Percentiles rank a stretch among this genome's conserved stretches.
These are phyloP conservation scores for Laterallus jamaicensis DNA, from an alignment of 2,113 vertebrate genomes.

Conservation along the genomic window DNA sequence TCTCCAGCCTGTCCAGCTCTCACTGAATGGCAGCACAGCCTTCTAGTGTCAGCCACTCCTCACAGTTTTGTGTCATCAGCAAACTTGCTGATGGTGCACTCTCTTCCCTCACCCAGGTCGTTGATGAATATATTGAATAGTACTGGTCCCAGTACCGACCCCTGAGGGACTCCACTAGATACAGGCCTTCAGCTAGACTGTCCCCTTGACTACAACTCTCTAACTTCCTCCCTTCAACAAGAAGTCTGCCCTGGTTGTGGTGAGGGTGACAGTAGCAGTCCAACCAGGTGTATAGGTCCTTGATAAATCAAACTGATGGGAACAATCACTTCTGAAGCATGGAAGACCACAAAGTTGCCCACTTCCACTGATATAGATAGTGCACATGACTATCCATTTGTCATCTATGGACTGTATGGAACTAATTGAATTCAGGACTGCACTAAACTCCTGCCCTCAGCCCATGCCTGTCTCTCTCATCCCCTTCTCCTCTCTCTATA, in stretches of 20 bases:
- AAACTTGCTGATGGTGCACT: too few relatives aligned
- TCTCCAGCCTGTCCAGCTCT: too few relatives aligned
- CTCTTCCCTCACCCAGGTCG: too few relatives aligned
- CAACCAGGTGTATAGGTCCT: neutral
- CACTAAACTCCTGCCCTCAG: neutral
- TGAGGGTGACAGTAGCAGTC: neutral
- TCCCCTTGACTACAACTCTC: too few relatives aligned
- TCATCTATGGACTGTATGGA: neutral
- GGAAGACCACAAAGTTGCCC: neutral
- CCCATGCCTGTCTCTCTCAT: neutral
- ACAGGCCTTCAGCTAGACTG: too few relatives aligned
- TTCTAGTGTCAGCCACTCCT: too few relatives aligned
- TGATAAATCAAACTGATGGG: neutral
- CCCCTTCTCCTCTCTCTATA: neutral
- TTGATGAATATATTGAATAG: too few relatives aligned
- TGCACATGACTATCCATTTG: neutral
- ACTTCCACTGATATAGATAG: neutral
- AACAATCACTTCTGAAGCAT: neutral
- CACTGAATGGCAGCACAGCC: too few relatives aligned
- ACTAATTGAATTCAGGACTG: neutral
- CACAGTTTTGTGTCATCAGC: too few relatives aligned
- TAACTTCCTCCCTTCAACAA: too few relatives aligned
- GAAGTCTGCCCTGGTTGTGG: neutral
- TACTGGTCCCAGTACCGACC: too few relatives aligned
- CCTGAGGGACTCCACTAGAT: too few relatives aligned